A percentile compares a stretch with the other conserved stretches of the same genome.
phyloP scores from a whole-genome alignment of 2,797 vertebrate genomes.

The Varecia variegata region DNA sequence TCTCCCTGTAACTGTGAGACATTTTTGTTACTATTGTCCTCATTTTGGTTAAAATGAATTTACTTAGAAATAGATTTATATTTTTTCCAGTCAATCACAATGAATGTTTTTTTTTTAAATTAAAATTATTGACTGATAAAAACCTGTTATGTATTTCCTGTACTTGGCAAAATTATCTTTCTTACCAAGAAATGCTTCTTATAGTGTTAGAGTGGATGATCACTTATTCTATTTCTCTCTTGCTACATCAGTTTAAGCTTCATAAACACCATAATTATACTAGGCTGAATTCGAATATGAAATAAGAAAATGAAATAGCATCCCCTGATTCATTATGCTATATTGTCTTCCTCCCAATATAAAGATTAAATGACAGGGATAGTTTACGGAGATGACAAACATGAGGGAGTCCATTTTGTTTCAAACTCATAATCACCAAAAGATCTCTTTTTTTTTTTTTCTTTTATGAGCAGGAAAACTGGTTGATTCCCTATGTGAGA shows the following conservation, averaged over 20 bases:
- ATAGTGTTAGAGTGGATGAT: background rate
- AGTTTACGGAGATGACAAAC: background rate
- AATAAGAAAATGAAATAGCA: conserved; percentile 68
- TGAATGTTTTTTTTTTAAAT: conserved; percentile 47
- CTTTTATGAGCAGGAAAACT: background rate
- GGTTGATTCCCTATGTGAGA: background rate
- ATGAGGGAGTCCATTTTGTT: background rate
- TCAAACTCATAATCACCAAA: conserved; percentile 39
- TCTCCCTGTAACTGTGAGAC: conserved; percentile 49
- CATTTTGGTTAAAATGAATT: background rate
- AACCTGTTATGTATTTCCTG: background rate
- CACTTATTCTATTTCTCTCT: conserved; percentile 48
- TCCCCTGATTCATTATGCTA: conserved; percentile 57
- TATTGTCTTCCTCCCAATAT: conserved; percentile 68
- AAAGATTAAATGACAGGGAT: conserved; percentile 47
- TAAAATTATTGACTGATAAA: background rate
- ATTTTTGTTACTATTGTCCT: background rate
- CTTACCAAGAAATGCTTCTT: background rate
- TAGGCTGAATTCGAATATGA: conserved; percentile 63
- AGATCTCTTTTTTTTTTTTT: background rate
- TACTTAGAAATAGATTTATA: background rate
- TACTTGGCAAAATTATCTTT: background rate
- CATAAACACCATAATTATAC: conserved; percentile 72
- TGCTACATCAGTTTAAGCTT: conserved; percentile 65
- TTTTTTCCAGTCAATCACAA: background rate